Base-by-base conservation (phyloP, 2,888 invertebrate genomes). In the Dicroscelio sp. region DNA sequence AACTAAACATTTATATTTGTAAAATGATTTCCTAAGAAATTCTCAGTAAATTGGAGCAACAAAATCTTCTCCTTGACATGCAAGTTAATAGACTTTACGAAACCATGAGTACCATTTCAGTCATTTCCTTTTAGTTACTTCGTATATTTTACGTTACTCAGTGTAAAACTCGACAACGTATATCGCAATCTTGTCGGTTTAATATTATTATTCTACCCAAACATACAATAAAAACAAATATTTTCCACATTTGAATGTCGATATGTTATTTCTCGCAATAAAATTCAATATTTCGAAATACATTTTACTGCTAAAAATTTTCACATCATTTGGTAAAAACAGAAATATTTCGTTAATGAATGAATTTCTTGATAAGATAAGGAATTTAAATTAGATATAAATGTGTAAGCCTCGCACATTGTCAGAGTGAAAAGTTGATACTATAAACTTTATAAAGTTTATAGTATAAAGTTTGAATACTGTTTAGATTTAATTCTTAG, bases 131-230 rank as follows among this genome's bases (percentile, higher is more conserved):
- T 84, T 84, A 73, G 83, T 75, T 73, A 84, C 73, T 73, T 86
- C 73, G 79, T 75, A 80, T 67, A 63, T 69, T 76, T 93, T 90
- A 86, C 86, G 69, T 93, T 90, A 86, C 86, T 86, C 71, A 60
- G 89, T 89, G 92, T 86, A 73, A 80, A 88, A 86, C 60, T 33
- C 73, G 30, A 55, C 35, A 58, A 69, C 43, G 4, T 79, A 58
- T 58, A 79, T 67, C 69, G 71, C 69, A 65, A 52, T 91, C 92
- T 90, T 92, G 94, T 63, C 65, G 33, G 35, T 52, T 76, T 38
- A 71, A 73, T 63, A 80, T 79, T 76, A 86, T 69, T 58, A 78
- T 86, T 86, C 30, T 78, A 35, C 31, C 63, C 27, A 76, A 69
- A 38, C 58, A 38, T 38, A 78, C 33, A 86, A 78, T 69, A 86